Evolutionary conservation across 92 coral and sea anemone species (phyloP), one percentile per base, ranked within the genome.

Genomic region (Phenganax stokvisi): DNA sequence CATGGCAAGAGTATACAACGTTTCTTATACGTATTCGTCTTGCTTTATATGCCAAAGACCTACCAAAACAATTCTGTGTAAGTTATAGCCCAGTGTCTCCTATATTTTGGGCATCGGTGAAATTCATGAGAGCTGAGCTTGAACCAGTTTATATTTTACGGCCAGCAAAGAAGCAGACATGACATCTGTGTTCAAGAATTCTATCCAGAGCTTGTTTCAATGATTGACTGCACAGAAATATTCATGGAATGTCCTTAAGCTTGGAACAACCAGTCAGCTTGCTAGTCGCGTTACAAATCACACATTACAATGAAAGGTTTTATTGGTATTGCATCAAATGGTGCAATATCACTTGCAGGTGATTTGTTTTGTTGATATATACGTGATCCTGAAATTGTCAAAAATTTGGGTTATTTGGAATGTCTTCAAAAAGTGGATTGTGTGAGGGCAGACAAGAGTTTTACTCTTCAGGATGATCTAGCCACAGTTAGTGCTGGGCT

Each of bases 401-500:
- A 84, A 66, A 53, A 84, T 59, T 84, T 83, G 31, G 86, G 76
- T 51, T 84, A 51, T 54, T 63, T 75, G 64, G 20, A 30, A 30
- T 64, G 75, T 51, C 72, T 84, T 52, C 54, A 76, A 67, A 84
- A 77, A 47, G 83, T 76, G 16, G 77, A 84, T 31, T 63, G 66
- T 12, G 87, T 84, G 11, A 85, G 78, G 87, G 87, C 87, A 31
- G 90, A 88, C 72, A 88, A 88, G 72, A 88, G 88, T 17, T 87
- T 85, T 57, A n/a, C 63, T 6, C 80, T 85, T 51, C 76, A 57
- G 74, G 90, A 87, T 64, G 85, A 85, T 66, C 72, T 88, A 20
- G 91, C 88, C 51, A 71, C 59, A 63, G 84, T 76, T 85, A 86
- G 88, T 25, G 85, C 85, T 44, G 67, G 80, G n/a, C 65, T 85